A percentile compares a stretch with the other conserved stretches of the same genome.
Evolutionary conservation across 2,888 invertebrate genomes (phyloP).

Genomic region (Leptothorax acervorum): DNA sequence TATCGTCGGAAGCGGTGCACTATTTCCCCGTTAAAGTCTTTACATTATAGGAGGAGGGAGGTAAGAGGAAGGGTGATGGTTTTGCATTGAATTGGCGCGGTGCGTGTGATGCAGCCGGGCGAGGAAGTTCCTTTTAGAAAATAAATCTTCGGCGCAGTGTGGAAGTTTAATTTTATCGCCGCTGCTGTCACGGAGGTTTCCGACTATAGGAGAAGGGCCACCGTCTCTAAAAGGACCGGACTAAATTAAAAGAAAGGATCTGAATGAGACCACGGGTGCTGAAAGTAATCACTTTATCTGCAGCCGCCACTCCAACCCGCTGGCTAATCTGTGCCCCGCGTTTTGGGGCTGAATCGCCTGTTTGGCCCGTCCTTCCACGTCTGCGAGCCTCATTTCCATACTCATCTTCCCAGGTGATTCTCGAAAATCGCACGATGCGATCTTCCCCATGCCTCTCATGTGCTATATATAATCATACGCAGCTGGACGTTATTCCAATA

Average conservation of each 20-base stretch:
- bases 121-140: slow-evolving; percentile 62
- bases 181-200: slow-evolving; percentile 61
- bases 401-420: slow-evolving; percentile 51
- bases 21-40: slow-evolving; percentile 40
- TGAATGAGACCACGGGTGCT: slow-evolving; percentile 76
- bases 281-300: slow-evolving; percentile 80
- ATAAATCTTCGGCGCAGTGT: slow-evolving; percentile 72
- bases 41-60: neutral
- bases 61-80: neutral
- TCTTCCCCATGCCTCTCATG: slow-evolving; percentile 14
- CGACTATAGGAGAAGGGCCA: slow-evolving; percentile 42
- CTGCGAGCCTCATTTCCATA: slow-evolving; percentile 69
- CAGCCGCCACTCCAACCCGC: slow-evolving; percentile 73
- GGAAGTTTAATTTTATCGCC: slow-evolving; percentile 77
- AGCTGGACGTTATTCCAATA: slow-evolving; percentile 46
- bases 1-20: slow-evolving; percentile 1
- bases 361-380: slow-evolving; percentile 48
- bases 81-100: slow-evolving; percentile 50
- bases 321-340: slow-evolving; percentile 73
- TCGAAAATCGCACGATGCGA: slow-evolving; percentile 43
- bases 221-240: slow-evolving; percentile 70
- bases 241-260: slow-evolving; percentile 80
- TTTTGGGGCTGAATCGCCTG: slow-evolving; percentile 69
- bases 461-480: slow-evolving; percentile 21
- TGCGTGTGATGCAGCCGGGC: slow-evolving; percentile 59